Evolutionary conservation across 2,113 vertebrate genomes (phyloP).

Genomic region (Eclectus roratus): DNA sequence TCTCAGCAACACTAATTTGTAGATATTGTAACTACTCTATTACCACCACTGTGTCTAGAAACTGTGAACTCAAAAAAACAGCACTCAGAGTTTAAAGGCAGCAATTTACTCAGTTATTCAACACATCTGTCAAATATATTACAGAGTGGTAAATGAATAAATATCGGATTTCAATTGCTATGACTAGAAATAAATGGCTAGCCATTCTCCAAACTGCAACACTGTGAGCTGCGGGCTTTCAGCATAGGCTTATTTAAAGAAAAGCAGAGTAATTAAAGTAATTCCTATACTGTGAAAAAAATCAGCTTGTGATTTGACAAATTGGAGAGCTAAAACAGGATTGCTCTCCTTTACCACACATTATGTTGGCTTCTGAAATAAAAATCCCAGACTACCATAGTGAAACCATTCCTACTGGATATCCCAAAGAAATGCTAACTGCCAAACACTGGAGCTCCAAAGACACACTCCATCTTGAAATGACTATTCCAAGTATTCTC

Average conservation of each 20-base stretch:
- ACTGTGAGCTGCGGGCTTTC: neutral
- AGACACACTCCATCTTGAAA: neutral
- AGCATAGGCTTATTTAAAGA: neutral
- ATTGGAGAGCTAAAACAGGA: neutral
- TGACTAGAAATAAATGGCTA: slow-evolving; percentile 50
- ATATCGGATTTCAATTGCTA: slow-evolving; percentile 60
- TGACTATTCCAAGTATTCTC: neutral
- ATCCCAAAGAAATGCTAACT: neutral
- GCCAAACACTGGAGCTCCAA: neutral
- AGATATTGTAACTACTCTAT: neutral
- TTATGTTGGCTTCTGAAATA: neutral
- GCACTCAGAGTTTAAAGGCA: slow-evolving; percentile 6
- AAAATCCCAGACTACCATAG: neutral
- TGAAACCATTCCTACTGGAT: neutral
- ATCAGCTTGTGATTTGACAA: neutral
- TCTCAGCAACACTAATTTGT: neutral
- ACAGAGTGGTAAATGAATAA: slow-evolving; percentile 53
- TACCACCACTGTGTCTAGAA: neutral
- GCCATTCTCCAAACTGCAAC: neutral
- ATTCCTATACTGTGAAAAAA: neutral
- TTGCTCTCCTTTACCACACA: neutral
- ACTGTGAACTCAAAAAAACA: neutral
- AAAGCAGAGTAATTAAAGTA: slow-evolving; percentile 7
- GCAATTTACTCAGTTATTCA: slow-evolving; percentile 46
- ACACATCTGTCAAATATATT: slow-evolving; percentile 59